phyloP scores from a whole-genome alignment of 2,113 vertebrate genomes.

The Sinocyclocheilus anophthalmus region DNA sequence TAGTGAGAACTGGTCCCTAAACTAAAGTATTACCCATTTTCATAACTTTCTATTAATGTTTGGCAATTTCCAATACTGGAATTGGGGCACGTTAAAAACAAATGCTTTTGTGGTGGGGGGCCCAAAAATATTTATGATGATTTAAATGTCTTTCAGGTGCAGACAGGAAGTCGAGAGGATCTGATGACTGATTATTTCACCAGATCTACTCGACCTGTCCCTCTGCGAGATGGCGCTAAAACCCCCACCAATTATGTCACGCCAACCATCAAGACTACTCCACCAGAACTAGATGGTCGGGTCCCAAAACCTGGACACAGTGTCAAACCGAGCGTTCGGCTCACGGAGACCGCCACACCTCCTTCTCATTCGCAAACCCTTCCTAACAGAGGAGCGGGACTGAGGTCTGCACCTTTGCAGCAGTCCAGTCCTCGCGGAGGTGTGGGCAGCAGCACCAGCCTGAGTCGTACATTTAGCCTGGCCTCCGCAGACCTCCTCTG shows the following conservation, averaged over 20 bases:
- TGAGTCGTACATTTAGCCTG: slow-evolving; percentile 89
- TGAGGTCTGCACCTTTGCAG: slow-evolving; percentile 51
- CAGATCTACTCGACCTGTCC: slow-evolving; percentile 69
- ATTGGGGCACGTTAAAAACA: background rate
- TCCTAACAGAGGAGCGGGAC: slow-evolving; percentile 68
- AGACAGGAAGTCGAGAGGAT: slow-evolving; percentile 80
- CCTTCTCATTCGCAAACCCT: slow-evolving; percentile 62
- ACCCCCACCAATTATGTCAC: slow-evolving; percentile 80
- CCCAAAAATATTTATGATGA: background rate
- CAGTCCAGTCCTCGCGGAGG: slow-evolving; percentile 48
- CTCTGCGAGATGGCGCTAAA: slow-evolving; percentile 74
- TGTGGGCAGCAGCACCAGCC: slow-evolving; percentile 33
- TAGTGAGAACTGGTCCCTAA: no score
- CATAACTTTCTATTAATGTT: background rate
- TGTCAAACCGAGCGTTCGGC: slow-evolving; percentile 81
- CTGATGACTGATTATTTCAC: slow-evolving; percentile 85
- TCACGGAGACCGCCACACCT: slow-evolving; percentile 64
- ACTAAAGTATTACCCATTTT: background rate
- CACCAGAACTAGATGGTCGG: slow-evolving; percentile 66
- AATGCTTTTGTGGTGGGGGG: no score
- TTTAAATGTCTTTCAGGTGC: slow-evolving; percentile 62
- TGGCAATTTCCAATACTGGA: background rate
- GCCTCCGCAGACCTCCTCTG: slow-evolving; percentile 90
- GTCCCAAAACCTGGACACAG: slow-evolving; percentile 80
- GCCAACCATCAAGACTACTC: slow-evolving; percentile 77